Evolutionary conservation across 2,888 invertebrate species (phyloP).

Genomic region (Buathra laborator): DNA sequence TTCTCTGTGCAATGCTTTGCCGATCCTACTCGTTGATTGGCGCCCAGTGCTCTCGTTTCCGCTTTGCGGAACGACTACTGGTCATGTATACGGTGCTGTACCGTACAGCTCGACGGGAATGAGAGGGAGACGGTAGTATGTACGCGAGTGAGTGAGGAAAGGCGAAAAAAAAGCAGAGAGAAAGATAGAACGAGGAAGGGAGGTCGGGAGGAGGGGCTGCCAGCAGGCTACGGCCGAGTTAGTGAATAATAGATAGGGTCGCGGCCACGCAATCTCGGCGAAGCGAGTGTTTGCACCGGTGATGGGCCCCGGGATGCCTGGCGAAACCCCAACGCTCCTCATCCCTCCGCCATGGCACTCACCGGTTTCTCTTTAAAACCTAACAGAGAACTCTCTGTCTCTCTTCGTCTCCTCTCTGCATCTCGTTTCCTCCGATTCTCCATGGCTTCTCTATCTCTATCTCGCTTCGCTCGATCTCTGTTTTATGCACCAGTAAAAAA

Average conservation of each 20-base stretch:
- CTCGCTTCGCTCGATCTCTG: slow-evolving; percentile 55
- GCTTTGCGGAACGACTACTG: slow-evolving; percentile 38
- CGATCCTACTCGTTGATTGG: slow-evolving; percentile 35
- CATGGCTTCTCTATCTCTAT: neutral
- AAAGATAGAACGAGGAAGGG: slow-evolving; percentile 41
- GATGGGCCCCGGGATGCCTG: slow-evolving; percentile 78
- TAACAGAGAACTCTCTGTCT: slow-evolving; percentile 53
- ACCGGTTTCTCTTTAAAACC: slow-evolving; percentile 64
- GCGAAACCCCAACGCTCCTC: slow-evolving; percentile 55
- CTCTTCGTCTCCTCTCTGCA: slow-evolving; percentile 27
- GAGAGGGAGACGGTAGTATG: slow-evolving; percentile 36
- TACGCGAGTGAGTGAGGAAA: slow-evolving; percentile 8
- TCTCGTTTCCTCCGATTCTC: slow-evolving; percentile 29
- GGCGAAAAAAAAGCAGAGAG: slow-evolving; percentile 18
- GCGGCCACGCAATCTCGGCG: slow-evolving; percentile 84
- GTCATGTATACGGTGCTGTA: slow-evolving; percentile 4
- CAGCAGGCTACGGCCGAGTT: slow-evolving; percentile 69
- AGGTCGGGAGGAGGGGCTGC: slow-evolving; percentile 31
- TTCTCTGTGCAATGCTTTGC: slow-evolving; percentile 57
- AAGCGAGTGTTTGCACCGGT: slow-evolving; percentile 83
- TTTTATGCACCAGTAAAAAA: slow-evolving; percentile 79
- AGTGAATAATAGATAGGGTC: slow-evolving; percentile 84
- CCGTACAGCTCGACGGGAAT: slow-evolving; percentile 26
- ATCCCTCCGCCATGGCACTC: slow-evolving; percentile 52
- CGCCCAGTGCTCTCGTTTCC: slow-evolving; percentile 49